phyloP scores from a whole-genome alignment of 1,140 invertebrate genomes.

The Drosophila hydei region DNA sequence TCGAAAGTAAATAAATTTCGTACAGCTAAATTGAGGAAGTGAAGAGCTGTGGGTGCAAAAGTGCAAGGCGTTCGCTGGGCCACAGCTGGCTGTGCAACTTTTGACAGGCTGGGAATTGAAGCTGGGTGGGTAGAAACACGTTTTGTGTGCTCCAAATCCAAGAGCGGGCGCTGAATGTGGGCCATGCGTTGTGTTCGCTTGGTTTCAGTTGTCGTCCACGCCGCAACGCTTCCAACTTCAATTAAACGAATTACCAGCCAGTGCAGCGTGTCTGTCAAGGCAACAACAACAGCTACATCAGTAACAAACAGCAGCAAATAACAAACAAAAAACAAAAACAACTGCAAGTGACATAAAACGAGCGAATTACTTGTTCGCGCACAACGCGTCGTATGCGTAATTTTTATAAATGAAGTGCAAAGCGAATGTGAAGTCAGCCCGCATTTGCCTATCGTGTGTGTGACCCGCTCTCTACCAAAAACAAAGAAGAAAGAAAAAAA shows the following conservation, averaged over 20 bases:
- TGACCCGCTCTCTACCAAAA: constrained; percentile 5
- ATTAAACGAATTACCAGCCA: constrained; percentile 50
- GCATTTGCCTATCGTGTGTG: constrained; percentile 35
- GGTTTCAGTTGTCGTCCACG: constrained; percentile 2
- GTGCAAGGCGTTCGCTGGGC: constrained; percentile 25
- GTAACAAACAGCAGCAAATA: too few species aligned
- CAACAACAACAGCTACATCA: constrained; percentile 13
- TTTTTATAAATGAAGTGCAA: constrained; percentile 54
- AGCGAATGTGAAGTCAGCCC: constrained; percentile 36
- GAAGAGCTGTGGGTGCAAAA: constrained; percentile 27
- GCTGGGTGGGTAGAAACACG: constrained; percentile 30
- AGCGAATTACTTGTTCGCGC: constrained; percentile 14
- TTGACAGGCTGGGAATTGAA: constrained; percentile 22
- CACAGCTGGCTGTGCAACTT: constrained; percentile 18
- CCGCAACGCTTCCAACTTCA: constrained; percentile 29
- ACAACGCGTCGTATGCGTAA: constrained; percentile 67
- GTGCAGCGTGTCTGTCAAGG: constrained; percentile 36
- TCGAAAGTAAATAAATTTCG: constrained; percentile 20
- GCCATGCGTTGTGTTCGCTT: constrained; percentile 22
- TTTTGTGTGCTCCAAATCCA: constrained; percentile 20
- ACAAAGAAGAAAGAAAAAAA: not conserved
- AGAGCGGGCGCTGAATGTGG: constrained; percentile 45
- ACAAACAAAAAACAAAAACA: constrained; percentile 40
- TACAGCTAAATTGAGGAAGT: constrained; percentile 43
- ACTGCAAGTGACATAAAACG: constrained; percentile 36